Evolutionary conservation across 2,113 vertebrate genomes (phyloP).

Genomic region (Phalacrocorax pelagicus): DNA sequence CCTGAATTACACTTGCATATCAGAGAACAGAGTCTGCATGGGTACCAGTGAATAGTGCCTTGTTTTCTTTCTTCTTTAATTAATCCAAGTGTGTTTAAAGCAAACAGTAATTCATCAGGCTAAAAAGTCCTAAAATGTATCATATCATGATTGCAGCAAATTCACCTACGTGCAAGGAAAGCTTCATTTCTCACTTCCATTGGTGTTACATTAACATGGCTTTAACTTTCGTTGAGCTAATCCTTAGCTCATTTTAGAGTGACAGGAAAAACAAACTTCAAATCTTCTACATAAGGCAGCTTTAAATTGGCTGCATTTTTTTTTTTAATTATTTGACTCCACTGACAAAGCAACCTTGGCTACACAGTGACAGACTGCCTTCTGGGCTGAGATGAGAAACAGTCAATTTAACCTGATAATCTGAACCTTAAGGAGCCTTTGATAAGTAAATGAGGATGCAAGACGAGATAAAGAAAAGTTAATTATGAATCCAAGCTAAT

Average conservation of each 20-base stretch:
- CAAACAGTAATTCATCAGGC: background rate
- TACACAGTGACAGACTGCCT: background rate
- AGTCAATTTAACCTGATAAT: background rate
- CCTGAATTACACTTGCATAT: background rate
- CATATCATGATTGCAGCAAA: background rate
- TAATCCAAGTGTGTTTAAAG: conserved; percentile 20
- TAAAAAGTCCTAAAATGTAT: background rate
- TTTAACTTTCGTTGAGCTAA: conserved; percentile 13
- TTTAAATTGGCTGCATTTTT: background rate
- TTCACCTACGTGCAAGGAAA: background rate
- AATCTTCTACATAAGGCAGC: background rate
- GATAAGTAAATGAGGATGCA: background rate
- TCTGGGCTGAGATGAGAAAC: background rate
- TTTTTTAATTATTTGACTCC: background rate
- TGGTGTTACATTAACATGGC: background rate
- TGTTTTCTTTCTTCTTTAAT: conserved; percentile 10
- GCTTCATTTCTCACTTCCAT: conserved; percentile 10
- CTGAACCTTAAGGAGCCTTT: background rate
- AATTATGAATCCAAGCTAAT: background rate
- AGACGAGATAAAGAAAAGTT: background rate
- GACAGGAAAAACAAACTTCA: conserved; percentile 37
- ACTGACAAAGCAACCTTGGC: background rate
- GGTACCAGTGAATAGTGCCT: background rate
- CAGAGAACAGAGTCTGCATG: background rate
- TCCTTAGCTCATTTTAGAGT: conserved; percentile 9